A percentile compares a stretch with the other conserved stretches of the same genome.
These are phyloP conservation scores for Sceliomorpha sp. DNA, from an alignment of 2,888 invertebrate species.

Conservation along the genomic window DNA sequence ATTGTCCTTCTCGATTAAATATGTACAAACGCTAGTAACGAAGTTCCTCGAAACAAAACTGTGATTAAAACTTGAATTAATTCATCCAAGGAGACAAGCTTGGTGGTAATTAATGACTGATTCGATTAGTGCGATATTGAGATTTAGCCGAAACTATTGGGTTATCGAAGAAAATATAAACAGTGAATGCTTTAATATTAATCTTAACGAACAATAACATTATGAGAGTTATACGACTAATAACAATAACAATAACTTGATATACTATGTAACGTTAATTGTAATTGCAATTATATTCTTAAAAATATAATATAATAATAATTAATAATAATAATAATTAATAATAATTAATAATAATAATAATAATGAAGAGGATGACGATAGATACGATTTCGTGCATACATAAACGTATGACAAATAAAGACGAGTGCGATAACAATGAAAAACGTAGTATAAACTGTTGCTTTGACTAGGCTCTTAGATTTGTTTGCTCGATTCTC, in stretches of 20 bases:
- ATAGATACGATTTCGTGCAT: conserved; percentile 10
- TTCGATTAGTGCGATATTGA: neutral
- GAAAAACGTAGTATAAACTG: conserved; percentile 58
- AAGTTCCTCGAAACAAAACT: no score
- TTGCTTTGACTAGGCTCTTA: conserved; percentile 73
- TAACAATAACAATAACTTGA: conserved; percentile 38
- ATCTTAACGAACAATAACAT: neutral
- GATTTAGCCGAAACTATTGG: neutral
- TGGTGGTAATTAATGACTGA: no score
- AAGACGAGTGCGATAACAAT: conserved; percentile 44
- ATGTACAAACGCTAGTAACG: no score
- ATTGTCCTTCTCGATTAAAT: neutral
- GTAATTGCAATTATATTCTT: conserved; percentile 2
- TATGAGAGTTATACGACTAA: conserved; percentile 6
- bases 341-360: conserved; percentile 26
- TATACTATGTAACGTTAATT: conserved; percentile 1
- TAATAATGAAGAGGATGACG: conserved; percentile 8
- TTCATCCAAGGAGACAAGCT: no score
- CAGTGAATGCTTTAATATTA: neutral
- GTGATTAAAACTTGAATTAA: no score
- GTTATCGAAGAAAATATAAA: neutral
- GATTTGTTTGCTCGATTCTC: conserved; percentile 59
- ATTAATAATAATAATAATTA: conserved; percentile 45
- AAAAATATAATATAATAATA: conserved; percentile 38
- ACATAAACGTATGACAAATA: conserved; percentile 7